Evolutionary conservation across 2,113 vertebrate genomes (phyloP), one percentile per base, ranked within the genome.

Genomic region (Ctenodactylus gundi): DNA sequence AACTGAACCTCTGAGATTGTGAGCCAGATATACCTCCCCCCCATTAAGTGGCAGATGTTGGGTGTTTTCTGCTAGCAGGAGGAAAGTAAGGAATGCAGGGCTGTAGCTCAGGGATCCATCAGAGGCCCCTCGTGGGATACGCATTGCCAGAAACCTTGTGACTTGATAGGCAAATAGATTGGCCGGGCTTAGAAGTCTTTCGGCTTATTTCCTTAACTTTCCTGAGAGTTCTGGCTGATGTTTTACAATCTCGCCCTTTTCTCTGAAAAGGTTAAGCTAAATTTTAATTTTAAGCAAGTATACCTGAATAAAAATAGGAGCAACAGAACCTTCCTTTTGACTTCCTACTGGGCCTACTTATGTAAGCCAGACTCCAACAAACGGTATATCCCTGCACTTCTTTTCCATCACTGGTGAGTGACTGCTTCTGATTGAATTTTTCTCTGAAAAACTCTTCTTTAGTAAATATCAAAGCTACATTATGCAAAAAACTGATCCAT

Each of bases 391-490:
- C 27, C 11, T 14, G 34, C 8, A 36, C 18, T 73, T 92, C 21
- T 65, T 81, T 65, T 72, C 27, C 2, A 21, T 34, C 55, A 1
- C 25, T 88, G 25, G n/a, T 29, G 29, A 70, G 87, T 67, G 68
- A 49, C 49, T 87, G 76, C 12, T 44, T 94, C 76, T 84, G 51
- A 55, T 58, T 64, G 31, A 34, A 41, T 92, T 94, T 85, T 92
- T 93, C 80, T 80, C 62, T 94, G 83, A 67, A 82, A 86, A 85
- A 27, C 21, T 95, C 41, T 82, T 60, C 41, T 92, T 80, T 64
- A 85, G 27, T 85, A 85, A 73, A 80, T 91, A 51, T 86, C 34
- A 77, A 82, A 73, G 21, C 34, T 91, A 20, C 39, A 44, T 91
- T 93, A 86, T 83, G 78, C 36, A 39, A 65, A 70, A 83, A 90